These are phyloP conservation scores for Cephus rjabovi DNA, from an alignment of 2,888 invertebrate species.

Conservation along the genomic window DNA sequence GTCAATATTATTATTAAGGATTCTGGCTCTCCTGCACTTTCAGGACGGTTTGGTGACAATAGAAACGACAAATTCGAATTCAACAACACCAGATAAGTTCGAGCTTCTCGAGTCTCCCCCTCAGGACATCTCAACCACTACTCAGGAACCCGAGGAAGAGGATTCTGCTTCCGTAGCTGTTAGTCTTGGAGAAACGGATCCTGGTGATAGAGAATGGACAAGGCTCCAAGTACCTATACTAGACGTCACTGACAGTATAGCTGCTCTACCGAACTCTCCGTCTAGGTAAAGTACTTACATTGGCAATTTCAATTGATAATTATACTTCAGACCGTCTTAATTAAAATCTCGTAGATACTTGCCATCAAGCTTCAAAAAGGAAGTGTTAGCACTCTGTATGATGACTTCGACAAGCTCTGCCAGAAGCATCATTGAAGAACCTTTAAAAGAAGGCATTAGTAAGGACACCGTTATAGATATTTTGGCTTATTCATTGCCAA, in stretches of 20 bases:
- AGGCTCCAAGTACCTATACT: conserved; percentile 59
- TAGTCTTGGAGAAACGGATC: conserved; percentile 59
- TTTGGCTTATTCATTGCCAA: conserved; percentile 71
- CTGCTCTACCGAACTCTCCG: conserved; percentile 33
- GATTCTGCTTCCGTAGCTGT: conserved; percentile 58
- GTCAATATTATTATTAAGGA: background rate
- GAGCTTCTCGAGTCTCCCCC: conserved; percentile 58
- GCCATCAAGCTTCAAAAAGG: conserved; percentile 69
- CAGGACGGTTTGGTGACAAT: conserved; percentile 47
- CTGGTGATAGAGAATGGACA: conserved; percentile 66
- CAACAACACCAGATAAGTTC: conserved; percentile 62
- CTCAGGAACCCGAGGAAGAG: conserved; percentile 53
- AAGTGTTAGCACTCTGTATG: conserved; percentile 69
- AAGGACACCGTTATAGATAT: conserved; percentile 68
- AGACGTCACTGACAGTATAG: conserved; percentile 47
- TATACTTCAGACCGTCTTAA: background rate
- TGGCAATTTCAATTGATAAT: background rate
- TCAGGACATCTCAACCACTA: conserved; percentile 40
- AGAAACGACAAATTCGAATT: conserved; percentile 55
- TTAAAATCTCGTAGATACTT: conserved; percentile 63
- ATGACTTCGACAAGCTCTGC: conserved; percentile 61
- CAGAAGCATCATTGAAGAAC: conserved; percentile 58
- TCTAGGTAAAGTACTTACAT: conserved; percentile 30
- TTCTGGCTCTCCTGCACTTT: background rate
- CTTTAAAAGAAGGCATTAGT: conserved; percentile 60